A percentile compares a stretch with the other conserved stretches of the same genome.
phyloP scores from a whole-genome alignment of 1,140 invertebrate species.

The Drosophila aff. region DNA sequence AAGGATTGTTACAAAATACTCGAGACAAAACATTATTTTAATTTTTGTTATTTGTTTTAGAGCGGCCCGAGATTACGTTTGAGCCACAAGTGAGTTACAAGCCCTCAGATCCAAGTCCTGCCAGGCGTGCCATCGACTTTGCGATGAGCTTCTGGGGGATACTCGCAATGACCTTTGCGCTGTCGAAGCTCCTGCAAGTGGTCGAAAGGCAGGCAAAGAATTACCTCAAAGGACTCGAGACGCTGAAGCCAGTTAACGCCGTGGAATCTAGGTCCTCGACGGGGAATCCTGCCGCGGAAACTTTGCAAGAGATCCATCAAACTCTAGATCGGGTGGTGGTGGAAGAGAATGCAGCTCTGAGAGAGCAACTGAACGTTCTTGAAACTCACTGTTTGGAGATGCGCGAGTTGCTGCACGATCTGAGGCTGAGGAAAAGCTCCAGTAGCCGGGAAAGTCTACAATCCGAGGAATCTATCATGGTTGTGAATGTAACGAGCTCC shows the following conservation, averaged over 20 bases:
- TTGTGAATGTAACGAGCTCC: not conserved
- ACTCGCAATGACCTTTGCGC: slow-evolving; percentile 8
- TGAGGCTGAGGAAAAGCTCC: slow-evolving; percentile 24
- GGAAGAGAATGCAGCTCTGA: slow-evolving; percentile 30
- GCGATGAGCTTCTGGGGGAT: slow-evolving; percentile 42
- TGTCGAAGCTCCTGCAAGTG: slow-evolving; percentile 43
- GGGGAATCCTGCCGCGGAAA: not conserved
- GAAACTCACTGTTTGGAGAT: slow-evolving; percentile 48
- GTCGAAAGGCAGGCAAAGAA: slow-evolving; percentile 8
- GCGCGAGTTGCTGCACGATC: slow-evolving; percentile 50
- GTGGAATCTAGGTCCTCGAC: not conserved
- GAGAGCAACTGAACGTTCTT: slow-evolving; percentile 42
- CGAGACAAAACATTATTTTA: not conserved
- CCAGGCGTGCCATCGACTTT: slow-evolving; percentile 19
- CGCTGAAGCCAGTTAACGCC: not conserved
- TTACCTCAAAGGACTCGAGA: slow-evolving; percentile 6
- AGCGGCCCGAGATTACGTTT: slow-evolving; percentile 9
- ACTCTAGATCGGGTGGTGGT: not conserved
- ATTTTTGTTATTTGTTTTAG: not conserved
- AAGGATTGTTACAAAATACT: not conserved
- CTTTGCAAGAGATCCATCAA: not conserved
- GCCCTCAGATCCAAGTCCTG: not conserved
- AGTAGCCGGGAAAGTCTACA: slow-evolving; percentile 6
- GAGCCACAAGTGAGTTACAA: slow-evolving; percentile 3
- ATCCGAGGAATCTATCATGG: slow-evolving; percentile 5